A percentile compares a stretch with the other conserved stretches of the same genome.
Evolutionary conservation across 1,140 invertebrate genomes (phyloP).

Genomic region (Drosophila kikkawai): DNA sequence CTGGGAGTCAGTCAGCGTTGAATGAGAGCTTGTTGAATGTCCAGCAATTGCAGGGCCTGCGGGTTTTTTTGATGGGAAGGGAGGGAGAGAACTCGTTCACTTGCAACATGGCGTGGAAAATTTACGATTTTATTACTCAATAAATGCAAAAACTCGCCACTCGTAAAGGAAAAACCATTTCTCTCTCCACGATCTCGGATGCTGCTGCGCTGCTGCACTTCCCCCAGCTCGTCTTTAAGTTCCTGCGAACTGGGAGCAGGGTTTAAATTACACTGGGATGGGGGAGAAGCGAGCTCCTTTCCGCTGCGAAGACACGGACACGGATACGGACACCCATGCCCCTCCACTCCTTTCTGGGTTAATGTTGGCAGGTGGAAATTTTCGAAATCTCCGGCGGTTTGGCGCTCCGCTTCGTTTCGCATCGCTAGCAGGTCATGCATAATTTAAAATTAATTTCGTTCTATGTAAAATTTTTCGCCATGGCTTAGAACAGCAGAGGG

Average conservation of each 20-base stretch:
- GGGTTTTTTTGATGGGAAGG: conserved; percentile 18
- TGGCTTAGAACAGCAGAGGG: conserved; percentile 25
- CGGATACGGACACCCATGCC: conserved; percentile 28
- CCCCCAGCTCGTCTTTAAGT: conserved; percentile 60
- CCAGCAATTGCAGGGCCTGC: conserved; percentile 69
- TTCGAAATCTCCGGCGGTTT: conserved; percentile 77
- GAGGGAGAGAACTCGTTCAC: neutral
- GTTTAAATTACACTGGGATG: conserved; percentile 36
- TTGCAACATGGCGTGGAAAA: conserved; percentile 57
- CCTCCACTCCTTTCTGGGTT: conserved; percentile 59
- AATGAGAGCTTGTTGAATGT: conserved; percentile 73
- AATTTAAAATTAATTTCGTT: conserved; percentile 84
- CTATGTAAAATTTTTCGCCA: conserved; percentile 67
- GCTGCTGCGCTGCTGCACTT: conserved; percentile 28
- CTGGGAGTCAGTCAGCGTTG: conserved; percentile 25
- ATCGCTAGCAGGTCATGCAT: conserved; percentile 73
- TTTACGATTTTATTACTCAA: conserved; percentile 84
- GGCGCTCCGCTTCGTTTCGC: conserved; percentile 44
- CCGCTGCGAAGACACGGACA: conserved; percentile 10
- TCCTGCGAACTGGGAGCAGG: conserved; percentile 13
- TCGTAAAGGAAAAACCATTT: conserved; percentile 57
- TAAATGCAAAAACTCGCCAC: conserved; percentile 79
- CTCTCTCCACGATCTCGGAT: neutral
- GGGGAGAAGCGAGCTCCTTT: neutral
- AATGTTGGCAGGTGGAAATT: conserved; percentile 80